Percentiles rank a stretch among this genome's conserved stretches.
phyloP scores from a whole-genome alignment of 2,113 vertebrate species.

The Piprites chloris region DNA sequence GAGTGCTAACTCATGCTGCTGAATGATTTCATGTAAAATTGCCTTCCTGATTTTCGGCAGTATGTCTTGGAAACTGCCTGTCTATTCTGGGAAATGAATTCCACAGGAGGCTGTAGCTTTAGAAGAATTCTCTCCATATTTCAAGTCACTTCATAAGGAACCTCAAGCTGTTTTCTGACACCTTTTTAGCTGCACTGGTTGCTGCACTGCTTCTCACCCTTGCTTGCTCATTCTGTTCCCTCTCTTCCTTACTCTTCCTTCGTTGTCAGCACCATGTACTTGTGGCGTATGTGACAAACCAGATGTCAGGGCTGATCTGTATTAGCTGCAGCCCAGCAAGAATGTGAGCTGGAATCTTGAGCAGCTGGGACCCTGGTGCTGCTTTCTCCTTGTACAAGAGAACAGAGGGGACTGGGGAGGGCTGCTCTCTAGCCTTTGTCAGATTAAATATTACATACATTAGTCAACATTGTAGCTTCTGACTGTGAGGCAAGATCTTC shows the following conservation, averaged over 20 bases:
- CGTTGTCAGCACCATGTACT: background rate
- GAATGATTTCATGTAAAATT: background rate
- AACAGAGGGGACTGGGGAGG: background rate
- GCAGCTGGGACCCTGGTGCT: background rate
- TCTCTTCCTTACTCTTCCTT: background rate
- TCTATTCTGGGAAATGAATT: background rate
- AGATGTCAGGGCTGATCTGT: background rate
- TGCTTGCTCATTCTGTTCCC: slow-evolving; percentile 13
- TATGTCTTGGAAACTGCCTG: background rate
- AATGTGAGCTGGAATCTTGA: background rate
- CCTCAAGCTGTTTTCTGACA: background rate
- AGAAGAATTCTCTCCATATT: background rate
- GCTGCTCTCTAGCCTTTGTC: background rate
- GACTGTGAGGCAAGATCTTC: background rate
- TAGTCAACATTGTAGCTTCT: background rate
- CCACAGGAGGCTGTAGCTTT: background rate
- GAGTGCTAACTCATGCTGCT: background rate
- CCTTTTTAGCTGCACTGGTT: background rate
- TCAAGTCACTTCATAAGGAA: background rate
- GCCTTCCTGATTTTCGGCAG: background rate
- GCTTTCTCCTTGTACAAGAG: background rate
- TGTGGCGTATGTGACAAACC: background rate
- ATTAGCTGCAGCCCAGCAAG: background rate
- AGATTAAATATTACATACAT: background rate
- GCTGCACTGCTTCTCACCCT: background rate